Evolutionary conservation across 2,113 vertebrate species (phyloP).

Genomic region (Pomatorhinus ruficollis): DNA sequence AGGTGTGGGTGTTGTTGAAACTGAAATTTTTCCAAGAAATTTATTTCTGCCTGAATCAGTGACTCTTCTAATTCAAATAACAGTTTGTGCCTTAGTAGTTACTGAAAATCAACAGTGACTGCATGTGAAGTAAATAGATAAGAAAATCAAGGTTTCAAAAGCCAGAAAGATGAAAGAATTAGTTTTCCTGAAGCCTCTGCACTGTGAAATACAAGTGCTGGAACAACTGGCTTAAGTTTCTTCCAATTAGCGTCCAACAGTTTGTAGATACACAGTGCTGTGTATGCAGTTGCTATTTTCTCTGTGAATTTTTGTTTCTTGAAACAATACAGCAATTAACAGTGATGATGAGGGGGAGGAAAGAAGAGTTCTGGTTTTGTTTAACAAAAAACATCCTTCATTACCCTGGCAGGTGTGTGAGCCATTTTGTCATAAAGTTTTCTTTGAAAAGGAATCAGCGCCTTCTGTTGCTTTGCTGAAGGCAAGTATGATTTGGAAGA

Average conservation of each 20-base stretch:
- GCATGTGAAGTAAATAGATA: not conserved
- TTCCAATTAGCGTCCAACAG: conserved; percentile 30
- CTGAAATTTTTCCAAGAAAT: not conserved
- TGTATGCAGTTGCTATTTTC: not conserved
- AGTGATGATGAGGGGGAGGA: not conserved
- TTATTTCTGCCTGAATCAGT: not conserved
- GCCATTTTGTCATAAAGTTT: not conserved
- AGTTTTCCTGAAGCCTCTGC: not conserved
- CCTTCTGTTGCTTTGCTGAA: not conserved
- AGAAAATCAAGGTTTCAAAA: conserved; percentile 22
- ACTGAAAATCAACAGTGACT: not conserved
- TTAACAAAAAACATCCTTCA: not conserved
- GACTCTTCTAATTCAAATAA: conserved; percentile 1
- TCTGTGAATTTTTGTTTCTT: not conserved
- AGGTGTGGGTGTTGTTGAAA: rapidly evolving
- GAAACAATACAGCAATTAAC: conserved; percentile 36
- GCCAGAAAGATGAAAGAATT: not conserved
- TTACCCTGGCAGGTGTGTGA: conserved; percentile 5
- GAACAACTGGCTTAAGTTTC: not conserved
- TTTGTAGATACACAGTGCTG: not conserved
- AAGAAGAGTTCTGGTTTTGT: not conserved
- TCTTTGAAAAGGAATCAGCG: conserved; percentile 27
- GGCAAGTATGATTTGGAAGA: not conserved
- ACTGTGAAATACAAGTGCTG: not conserved
- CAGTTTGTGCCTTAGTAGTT: not conserved